These are phyloP conservation scores for Caenorhabditis sp. DNA, from an alignment of 2,888 invertebrate genomes.

Conservation along the genomic window DNA sequence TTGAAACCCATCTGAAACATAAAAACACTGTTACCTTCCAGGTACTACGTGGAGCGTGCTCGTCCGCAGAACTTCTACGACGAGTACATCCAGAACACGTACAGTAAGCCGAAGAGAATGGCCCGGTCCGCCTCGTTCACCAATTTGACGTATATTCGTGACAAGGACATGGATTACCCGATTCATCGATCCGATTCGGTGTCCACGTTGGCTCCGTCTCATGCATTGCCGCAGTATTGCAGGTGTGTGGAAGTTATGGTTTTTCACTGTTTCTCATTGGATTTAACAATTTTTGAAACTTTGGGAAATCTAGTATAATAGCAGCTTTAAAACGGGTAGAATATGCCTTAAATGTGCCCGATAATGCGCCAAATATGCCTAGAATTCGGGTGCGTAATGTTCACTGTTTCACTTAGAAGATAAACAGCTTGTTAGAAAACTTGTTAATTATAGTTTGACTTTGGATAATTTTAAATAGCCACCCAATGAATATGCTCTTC, in stretches of 20 bases:
- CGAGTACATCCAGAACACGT: conserved; percentile 76
- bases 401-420: too few species aligned
- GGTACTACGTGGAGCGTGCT: conserved; percentile 80
- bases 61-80: conserved; percentile 79
- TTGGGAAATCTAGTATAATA: too few species aligned
- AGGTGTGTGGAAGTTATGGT: conserved; percentile 45
- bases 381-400: too few species aligned
- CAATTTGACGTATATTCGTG: conserved; percentile 80
- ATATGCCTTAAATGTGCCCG: too few species aligned
- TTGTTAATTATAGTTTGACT: too few species aligned
- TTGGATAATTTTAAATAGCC: too few species aligned
- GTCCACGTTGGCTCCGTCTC: conserved; percentile 81
- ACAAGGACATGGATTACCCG: conserved; percentile 73
- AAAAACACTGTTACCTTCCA: conserved; percentile 35
- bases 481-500: too few species aligned
- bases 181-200: conserved; percentile 74
- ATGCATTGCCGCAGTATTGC: conserved; percentile 76
- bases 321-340: too few species aligned
- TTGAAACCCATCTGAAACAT: too few species aligned
- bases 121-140: conserved; percentile 81
- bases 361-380: too few species aligned
- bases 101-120: conserved; percentile 79
- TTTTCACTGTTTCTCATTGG: background rate
- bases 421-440: too few species aligned
- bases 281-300: too few species aligned